phyloP scores from a whole-genome alignment of 30 jellyfish, hydroid and myxozoan genomes.

The Aurelia coerulea region DNA sequence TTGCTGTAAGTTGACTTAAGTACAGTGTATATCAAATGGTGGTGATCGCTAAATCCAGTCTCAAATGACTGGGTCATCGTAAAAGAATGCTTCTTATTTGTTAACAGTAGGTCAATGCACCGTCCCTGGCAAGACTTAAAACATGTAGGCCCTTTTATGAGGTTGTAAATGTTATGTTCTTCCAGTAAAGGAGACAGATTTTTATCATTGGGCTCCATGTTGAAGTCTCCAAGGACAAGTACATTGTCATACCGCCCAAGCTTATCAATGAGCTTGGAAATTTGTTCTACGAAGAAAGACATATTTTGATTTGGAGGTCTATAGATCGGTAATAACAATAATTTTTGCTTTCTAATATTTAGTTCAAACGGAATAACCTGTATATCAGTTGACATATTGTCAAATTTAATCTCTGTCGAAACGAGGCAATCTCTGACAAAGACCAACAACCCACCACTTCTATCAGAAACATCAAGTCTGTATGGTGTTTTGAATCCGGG shows the following conservation, averaged over 20 bases:
- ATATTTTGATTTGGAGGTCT: constrained; percentile 1
- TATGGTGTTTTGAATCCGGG: constrained; percentile 34
- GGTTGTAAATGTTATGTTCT: background rate
- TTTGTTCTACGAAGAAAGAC: background rate
- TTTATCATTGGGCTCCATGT: background rate
- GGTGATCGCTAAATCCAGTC: constrained; percentile 68
- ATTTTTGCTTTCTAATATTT: constrained; percentile 7
- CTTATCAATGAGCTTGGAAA: background rate
- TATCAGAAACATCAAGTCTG: constrained; percentile 28
- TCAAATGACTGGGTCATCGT: constrained; percentile 34
- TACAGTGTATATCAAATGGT: constrained; percentile 38
- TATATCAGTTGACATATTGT: background rate
- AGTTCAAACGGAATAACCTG: background rate
- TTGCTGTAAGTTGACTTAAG: constrained; percentile 34
- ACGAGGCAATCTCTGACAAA: constrained; percentile 6
- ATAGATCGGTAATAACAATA: background rate
- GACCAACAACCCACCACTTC: constrained; percentile 27
- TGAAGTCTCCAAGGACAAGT: background rate
- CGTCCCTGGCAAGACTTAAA: constrained; percentile 6
- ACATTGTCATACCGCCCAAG: background rate
- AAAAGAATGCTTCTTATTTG: constrained; percentile 17
- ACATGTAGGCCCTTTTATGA: constrained; percentile 18
- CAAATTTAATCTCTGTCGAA: background rate
- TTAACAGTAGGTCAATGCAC: constrained; percentile 11
- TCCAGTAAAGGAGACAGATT: background rate